These are phyloP conservation scores for Peromyscus nudipes DNA, from an alignment of 2,797 vertebrate species.

Conservation along the genomic window DNA sequence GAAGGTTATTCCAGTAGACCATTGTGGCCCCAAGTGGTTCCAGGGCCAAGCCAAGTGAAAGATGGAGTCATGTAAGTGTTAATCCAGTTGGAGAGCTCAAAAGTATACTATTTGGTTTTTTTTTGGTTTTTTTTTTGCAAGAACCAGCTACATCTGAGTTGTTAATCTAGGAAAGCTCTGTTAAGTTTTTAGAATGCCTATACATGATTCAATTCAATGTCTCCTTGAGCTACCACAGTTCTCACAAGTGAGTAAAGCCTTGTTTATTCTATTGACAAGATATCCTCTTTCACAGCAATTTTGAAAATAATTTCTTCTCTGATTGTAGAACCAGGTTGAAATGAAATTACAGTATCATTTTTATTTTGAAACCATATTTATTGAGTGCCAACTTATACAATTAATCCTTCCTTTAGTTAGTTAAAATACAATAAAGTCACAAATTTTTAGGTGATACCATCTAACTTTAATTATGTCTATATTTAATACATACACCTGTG, in stretches of 20 bases:
- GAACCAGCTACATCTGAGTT: not conserved
- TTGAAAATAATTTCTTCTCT: conserved; percentile 40
- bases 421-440: not conserved
- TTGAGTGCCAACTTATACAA: conserved; percentile 26
- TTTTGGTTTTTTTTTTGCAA: not conserved
- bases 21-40: rapidly evolving
- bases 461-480: conserved; percentile 65
- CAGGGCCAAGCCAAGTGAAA: not conserved
- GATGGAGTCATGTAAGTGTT: not conserved
- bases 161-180: not conserved
- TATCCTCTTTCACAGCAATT: not conserved
- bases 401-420: conserved; percentile 10
- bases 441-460: conserved; percentile 71
- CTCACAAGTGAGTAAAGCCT: conserved; percentile 37
- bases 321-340: conserved; percentile 19
- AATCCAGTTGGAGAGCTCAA: not conserved
- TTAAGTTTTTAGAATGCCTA: not conserved
- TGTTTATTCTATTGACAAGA: not conserved
- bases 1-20: not conserved
- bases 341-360: conserved; percentile 67
- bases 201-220: not conserved
- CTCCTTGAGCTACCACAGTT: not conserved
- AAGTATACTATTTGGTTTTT: not conserved
- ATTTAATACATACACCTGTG: conserved; percentile 57
- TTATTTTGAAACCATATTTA: conserved; percentile 67